These are phyloP conservation scores for Halcyon chelicuti DNA, from an alignment of 2,797 vertebrate genomes.

Conservation along the genomic window DNA sequence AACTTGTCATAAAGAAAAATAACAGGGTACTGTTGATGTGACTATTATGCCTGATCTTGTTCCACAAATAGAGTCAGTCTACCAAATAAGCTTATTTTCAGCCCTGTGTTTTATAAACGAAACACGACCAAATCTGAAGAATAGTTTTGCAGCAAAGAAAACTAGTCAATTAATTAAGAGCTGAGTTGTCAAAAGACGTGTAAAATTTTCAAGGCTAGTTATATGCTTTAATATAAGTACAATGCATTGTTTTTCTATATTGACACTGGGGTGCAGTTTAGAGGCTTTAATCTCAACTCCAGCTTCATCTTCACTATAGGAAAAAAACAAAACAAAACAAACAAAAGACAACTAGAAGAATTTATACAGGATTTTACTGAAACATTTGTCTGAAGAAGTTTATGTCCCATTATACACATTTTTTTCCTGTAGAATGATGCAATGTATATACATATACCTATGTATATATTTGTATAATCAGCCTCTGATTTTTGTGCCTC, in stretches of 20 bases:
- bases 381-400: not conserved
- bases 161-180: not conserved
- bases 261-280: not conserved
- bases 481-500: not conserved
- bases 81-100: not conserved
- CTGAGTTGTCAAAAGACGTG: not conserved
- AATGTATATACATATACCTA: not conserved
- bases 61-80: not conserved
- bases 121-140: not conserved
- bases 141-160: not conserved
- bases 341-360: not conserved
- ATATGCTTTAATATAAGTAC: not conserved
- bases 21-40: fast-evolving
- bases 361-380: not conserved
- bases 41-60: not conserved
- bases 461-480: not conserved
- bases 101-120: not conserved
- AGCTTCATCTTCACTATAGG: not conserved
- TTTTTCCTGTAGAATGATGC: not conserved
- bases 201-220: not conserved
- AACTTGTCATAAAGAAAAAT: not conserved
- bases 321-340: not conserved
- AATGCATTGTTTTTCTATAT: not conserved
- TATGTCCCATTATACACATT: not conserved
- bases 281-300: not conserved